A percentile compares a stretch with the other conserved stretches of the same genome.
Evolutionary conservation across 2,113 vertebrate genomes (phyloP).

Genomic region (Forbesichthys papilliferus): DNA sequence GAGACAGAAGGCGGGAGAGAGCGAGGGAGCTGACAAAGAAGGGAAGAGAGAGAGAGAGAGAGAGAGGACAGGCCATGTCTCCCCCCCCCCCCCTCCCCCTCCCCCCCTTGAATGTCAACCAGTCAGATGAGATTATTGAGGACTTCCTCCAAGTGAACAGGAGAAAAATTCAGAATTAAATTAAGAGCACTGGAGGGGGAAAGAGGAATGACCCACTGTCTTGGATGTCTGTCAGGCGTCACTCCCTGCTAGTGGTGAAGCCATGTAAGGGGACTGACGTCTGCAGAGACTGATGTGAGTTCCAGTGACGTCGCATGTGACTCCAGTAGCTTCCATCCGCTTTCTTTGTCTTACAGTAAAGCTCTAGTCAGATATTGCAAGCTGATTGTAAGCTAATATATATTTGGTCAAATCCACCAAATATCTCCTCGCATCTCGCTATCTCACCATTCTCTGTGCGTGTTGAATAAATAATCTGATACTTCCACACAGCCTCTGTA

Average conservation of each 20-base stretch:
- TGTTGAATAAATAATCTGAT: too few species aligned
- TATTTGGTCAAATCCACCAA: too few species aligned
- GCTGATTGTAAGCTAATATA: too few species aligned
- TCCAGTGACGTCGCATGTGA: neutral
- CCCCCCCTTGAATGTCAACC: neutral
- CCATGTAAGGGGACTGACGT: neutral
- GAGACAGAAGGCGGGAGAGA: constrained; percentile 2
- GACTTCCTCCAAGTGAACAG: neutral
- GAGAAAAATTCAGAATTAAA: neutral
- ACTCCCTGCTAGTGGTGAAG: neutral
- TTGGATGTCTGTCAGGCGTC: neutral
- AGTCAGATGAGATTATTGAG: neutral
- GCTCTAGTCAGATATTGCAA: too few species aligned
- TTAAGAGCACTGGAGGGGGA: neutral
- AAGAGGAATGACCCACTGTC: neutral
- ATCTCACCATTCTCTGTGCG: too few species aligned
- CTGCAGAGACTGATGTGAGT: too few species aligned
- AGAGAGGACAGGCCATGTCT: neutral
- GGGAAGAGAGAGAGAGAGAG: neutral
- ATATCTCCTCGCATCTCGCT: too few species aligned
- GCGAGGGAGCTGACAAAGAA: constrained; percentile 4
- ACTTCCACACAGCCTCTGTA: too few species aligned
- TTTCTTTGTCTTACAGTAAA: too few species aligned
- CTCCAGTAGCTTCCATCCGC: too few species aligned
- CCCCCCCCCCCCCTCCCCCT: too few species aligned